These are phyloP conservation scores for Parapristionchus giblindavisi DNA, from an alignment of 2,888 invertebrate genomes.

Conservation along the genomic window DNA sequence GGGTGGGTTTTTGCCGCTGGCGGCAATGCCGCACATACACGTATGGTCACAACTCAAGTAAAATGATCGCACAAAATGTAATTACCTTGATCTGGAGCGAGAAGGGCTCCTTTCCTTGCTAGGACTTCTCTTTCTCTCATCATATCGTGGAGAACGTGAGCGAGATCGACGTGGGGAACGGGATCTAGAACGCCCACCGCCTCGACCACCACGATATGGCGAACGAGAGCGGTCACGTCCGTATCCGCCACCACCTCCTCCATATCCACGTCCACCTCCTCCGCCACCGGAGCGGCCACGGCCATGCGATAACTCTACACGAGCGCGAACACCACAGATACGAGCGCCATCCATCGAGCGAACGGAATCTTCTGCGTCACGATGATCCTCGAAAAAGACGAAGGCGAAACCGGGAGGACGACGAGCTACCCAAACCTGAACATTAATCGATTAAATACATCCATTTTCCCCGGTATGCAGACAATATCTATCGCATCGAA, in stretches of 20 bases:
- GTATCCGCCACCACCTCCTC: constrained; percentile 40
- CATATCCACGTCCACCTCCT: constrained; percentile 50
- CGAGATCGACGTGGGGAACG: constrained; percentile 34
- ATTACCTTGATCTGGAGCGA: constrained; percentile 29
- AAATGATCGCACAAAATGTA: too few species aligned
- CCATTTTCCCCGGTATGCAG: too few species aligned
- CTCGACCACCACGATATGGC: constrained; percentile 41
- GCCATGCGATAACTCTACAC: constrained; percentile 71
- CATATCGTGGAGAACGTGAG: constrained; percentile 40
- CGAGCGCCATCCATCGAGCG: constrained; percentile 73
- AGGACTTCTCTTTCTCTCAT: constrained; percentile 35
- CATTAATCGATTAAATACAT: neutral
- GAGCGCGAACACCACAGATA: constrained; percentile 70
- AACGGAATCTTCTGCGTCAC: constrained; percentile 76
- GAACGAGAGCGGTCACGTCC: constrained; percentile 34
- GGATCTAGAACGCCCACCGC: constrained; percentile 35
- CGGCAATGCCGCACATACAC: too few species aligned
- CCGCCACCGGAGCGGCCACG: constrained; percentile 69
- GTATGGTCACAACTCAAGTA: too few species aligned
- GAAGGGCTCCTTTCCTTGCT: constrained; percentile 30
- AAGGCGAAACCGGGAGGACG: constrained; percentile 81
- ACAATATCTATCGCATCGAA: too few species aligned
- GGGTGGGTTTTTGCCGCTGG: too few species aligned
- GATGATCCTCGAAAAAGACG: constrained; percentile 77
- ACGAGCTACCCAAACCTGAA: constrained; percentile 82